Percentiles rank a stretch among this genome's conserved stretches.
Evolutionary conservation across 2,113 vertebrate species (phyloP).

Genomic region (Beaufortia kweichowensis): DNA sequence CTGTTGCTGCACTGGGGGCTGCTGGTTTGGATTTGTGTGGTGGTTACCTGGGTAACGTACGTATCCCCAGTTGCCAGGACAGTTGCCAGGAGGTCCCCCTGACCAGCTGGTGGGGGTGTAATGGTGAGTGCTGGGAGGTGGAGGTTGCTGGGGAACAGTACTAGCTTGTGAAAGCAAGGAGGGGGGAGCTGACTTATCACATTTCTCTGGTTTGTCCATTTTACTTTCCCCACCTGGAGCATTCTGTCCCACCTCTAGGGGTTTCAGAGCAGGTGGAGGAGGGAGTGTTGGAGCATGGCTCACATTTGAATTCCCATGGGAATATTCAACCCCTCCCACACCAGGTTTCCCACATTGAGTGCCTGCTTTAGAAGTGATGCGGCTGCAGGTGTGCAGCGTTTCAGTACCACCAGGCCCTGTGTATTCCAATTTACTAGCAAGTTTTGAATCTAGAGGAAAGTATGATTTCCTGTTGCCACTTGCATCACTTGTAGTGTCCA

Average conservation of each 20-base stretch:
- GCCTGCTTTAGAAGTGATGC: slow-evolving; percentile 72
- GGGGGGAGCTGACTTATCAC: slow-evolving; percentile 73
- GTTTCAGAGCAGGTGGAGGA: slow-evolving; percentile 89
- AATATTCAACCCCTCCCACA: slow-evolving; percentile 71
- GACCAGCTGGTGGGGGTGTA: slow-evolving; percentile 78
- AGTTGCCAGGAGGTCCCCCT: slow-evolving; percentile 68
- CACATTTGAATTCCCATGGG: slow-evolving; percentile 68
- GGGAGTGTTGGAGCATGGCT: slow-evolving; percentile 83
- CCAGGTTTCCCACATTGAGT: slow-evolving; percentile 71
- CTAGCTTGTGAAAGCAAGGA: slow-evolving; percentile 72
- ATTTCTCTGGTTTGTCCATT: slow-evolving; percentile 81
- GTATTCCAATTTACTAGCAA: slow-evolving; percentile 75
- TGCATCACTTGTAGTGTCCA: slow-evolving; percentile 59
- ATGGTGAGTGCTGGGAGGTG: slow-evolving; percentile 71
- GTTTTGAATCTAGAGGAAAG: slow-evolving; percentile 76
- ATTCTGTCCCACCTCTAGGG: slow-evolving; percentile 77
- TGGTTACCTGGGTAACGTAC: slow-evolving; percentile 77
- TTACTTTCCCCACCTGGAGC: slow-evolving; percentile 72
- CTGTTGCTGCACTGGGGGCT: slow-evolving; percentile 78
- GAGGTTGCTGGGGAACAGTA: slow-evolving; percentile 65
- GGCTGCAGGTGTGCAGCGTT: slow-evolving; percentile 59
- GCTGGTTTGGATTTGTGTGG: slow-evolving; percentile 72
- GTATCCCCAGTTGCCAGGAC: slow-evolving; percentile 77
- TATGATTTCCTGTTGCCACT: slow-evolving; percentile 72
- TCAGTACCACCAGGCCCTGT: slow-evolving; percentile 58